These are phyloP conservation scores for Drosophila anceps DNA, from an alignment of 2,888 invertebrate species.

Conservation along the genomic window DNA sequence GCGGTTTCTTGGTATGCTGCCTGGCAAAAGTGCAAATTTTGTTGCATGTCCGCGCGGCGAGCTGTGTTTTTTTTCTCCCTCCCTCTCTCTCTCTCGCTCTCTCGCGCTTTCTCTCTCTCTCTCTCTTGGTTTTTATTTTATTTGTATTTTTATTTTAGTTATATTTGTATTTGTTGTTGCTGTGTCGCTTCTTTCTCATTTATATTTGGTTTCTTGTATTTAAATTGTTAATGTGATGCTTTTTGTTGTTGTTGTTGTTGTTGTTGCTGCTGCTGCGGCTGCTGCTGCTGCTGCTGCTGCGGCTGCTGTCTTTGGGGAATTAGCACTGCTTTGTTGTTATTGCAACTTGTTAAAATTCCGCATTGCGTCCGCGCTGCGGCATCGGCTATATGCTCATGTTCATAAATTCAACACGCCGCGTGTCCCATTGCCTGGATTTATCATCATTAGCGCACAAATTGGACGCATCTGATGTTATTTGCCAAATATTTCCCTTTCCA, in stretches of 20 bases:
- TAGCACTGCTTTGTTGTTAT: conserved; percentile 73
- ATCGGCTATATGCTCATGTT: conserved; percentile 57
- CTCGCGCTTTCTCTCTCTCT: too few relatives aligned
- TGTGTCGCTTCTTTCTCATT: conserved; percentile 64
- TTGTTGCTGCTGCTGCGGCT: conserved; percentile 24
- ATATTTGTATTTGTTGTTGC: conserved; percentile 39
- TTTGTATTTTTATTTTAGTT: conserved; percentile 31
- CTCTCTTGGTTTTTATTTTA: neutral
- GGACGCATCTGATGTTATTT: conserved; percentile 15
- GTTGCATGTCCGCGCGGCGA: conserved; percentile 50
- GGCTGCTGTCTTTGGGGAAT: conserved; percentile 72
- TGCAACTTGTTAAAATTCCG: conserved; percentile 79
- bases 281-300: conserved; percentile 26
- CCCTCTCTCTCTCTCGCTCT: too few relatives aligned
- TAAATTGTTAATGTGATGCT: conserved; percentile 75
- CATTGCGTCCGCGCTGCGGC: conserved; percentile 47
- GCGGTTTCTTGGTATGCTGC: conserved; percentile 57
- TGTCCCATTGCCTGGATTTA: conserved; percentile 36
- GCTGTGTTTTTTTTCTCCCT: conserved; percentile 14
- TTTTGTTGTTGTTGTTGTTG: conserved; percentile 47
- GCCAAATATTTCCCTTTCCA: neutral
- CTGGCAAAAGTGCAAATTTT: conserved; percentile 75
- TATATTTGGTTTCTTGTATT: conserved; percentile 71
- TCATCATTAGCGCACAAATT: conserved; percentile 36
- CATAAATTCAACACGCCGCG: conserved; percentile 69